Evolutionary conservation across 1,140 invertebrate species (phyloP).

Genomic region (Heliconius himera): DNA sequence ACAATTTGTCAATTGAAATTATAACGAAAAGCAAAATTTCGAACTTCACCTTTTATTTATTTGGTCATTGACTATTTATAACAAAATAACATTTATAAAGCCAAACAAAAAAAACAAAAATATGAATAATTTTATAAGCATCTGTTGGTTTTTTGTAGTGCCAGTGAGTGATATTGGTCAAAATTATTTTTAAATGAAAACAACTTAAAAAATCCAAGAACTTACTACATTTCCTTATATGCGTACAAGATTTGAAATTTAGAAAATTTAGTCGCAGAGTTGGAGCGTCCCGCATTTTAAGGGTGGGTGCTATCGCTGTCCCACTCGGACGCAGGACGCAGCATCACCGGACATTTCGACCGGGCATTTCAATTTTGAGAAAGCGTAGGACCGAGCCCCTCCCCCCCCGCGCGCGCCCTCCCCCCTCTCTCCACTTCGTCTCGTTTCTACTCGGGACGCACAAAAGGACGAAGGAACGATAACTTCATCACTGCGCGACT

Average conservation of each 20-base stretch:
- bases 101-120: background rate
- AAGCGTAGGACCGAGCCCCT: conserved; percentile 76
- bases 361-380: conserved; percentile 82
- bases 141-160: background rate
- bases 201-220: background rate
- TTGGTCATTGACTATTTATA: conserved; percentile 54
- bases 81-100: conserved; percentile 52
- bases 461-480: conserved; percentile 79
- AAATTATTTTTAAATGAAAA: background rate
- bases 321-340: conserved; percentile 79
- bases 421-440: conserved; percentile 48
- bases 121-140: background rate
- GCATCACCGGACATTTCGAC: conserved; percentile 81
- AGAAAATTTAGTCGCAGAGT: conserved; percentile 72
- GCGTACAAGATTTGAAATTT: conserved; percentile 69
- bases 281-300: conserved; percentile 74
- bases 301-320: conserved; percentile 78
- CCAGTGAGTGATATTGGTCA: background rate
- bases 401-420: conserved; percentile 62
- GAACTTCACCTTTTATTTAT: conserved; percentile 36
- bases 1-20: background rate
- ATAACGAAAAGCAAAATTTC: conserved; percentile 26
- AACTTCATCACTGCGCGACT: conserved; percentile 75
- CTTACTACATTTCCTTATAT: background rate
- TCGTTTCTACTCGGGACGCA: conserved; percentile 70